Evolutionary conservation across 2,797 vertebrate genomes (phyloP).

Genomic region (Cuculus canorus): DNA sequence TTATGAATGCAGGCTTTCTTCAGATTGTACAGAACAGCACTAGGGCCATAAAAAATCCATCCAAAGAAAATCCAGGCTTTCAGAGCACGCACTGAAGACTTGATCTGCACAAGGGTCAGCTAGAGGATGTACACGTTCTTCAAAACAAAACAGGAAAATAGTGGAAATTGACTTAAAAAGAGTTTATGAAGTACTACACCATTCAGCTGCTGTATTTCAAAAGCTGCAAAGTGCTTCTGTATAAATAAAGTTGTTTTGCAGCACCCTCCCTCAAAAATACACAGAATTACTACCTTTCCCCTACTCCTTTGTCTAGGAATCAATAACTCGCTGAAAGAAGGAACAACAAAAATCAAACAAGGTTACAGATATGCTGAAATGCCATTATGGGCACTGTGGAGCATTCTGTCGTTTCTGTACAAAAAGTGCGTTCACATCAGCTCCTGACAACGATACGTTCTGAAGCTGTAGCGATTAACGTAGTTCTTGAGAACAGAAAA

Average conservation of each 20-base stretch:
- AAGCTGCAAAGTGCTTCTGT: not conserved
- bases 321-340: not conserved
- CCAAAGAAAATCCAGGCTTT: conserved; percentile 34
- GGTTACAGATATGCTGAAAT: not conserved
- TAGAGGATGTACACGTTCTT: not conserved
- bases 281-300: not conserved
- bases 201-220: not conserved
- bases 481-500: not conserved
- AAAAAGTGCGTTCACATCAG: not conserved
- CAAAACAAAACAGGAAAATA: not conserved
- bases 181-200: not conserved
- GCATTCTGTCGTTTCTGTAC: not conserved
- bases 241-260: not conserved
- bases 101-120: not conserved
- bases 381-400: not conserved
- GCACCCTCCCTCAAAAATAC: not conserved
- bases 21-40: not conserved
- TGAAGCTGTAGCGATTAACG: conserved; percentile 9
- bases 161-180: not conserved
- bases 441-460: not conserved
- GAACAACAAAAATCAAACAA: not conserved
- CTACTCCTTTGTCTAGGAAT: not conserved
- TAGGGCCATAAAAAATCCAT: not conserved
- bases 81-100: not conserved
- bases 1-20: conserved; percentile 75